Conservation (phyloP, 2,113 vertebrate genomes). For the Solenodon paradoxus region DNA sequence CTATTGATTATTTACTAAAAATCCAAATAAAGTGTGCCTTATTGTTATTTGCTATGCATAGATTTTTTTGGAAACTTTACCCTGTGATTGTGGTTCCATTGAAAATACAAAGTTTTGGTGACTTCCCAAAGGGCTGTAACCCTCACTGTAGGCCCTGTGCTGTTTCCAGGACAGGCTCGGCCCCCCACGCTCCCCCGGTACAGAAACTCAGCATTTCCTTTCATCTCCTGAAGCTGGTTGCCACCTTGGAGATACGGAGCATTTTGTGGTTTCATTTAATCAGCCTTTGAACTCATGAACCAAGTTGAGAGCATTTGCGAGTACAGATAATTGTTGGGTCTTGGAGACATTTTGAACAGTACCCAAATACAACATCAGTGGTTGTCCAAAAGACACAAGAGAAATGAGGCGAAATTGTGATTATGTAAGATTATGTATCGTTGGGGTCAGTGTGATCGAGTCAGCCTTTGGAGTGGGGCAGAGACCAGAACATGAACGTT, state of each 20-base stretch:
- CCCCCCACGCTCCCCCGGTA: background rate
- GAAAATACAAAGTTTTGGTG: background rate
- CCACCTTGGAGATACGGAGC: background rate
- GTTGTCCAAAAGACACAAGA: background rate
- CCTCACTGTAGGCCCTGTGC: background rate
- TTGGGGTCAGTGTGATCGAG: background rate
- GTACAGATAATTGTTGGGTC: background rate
- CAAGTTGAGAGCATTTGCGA: background rate
- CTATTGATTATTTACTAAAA: conserved; percentile 28
- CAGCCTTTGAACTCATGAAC: background rate
- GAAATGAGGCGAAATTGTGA: background rate
- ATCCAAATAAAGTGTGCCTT: background rate
- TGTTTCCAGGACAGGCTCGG: background rate
- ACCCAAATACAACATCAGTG: background rate
- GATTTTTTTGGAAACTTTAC: background rate
- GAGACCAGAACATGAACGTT: background rate
- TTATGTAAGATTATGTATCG: background rate
- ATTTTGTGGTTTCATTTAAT: background rate
- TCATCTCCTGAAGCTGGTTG: background rate
- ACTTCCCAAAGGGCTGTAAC: background rate
- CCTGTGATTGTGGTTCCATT: background rate
- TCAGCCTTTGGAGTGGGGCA: background rate
- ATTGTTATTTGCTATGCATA: background rate
- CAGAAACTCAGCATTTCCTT: background rate
- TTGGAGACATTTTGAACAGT: background rate